Evolutionary conservation across 2,797 vertebrate species (phyloP).

Genomic region (Antrozous pallidus): DNA sequence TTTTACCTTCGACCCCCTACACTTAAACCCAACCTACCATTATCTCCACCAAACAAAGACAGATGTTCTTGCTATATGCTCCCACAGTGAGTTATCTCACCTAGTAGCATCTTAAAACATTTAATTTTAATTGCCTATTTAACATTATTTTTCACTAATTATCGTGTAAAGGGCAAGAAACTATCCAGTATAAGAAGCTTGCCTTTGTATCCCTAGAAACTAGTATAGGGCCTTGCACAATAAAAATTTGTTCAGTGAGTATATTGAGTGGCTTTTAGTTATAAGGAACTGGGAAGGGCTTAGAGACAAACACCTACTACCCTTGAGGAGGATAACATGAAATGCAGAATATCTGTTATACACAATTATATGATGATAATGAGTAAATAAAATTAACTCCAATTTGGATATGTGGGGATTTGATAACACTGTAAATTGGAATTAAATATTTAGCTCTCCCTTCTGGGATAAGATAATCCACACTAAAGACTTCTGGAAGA

Average conservation of each 20-base stretch:
- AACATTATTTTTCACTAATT: neutral
- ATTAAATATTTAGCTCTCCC: slow-evolving; percentile 65
- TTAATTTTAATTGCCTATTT: neutral
- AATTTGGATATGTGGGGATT: slow-evolving; percentile 52
- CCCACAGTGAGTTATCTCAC: neutral
- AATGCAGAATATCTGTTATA: slow-evolving; percentile 43
- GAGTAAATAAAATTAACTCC: slow-evolving; percentile 55
- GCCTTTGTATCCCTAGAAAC: neutral
- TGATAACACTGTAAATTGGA: slow-evolving; percentile 52
- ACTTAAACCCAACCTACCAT: neutral
- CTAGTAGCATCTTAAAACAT: neutral
- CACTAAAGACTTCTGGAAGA: slow-evolving; percentile 59
- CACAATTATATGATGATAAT: slow-evolving; percentile 50
- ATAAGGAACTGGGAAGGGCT: neutral
- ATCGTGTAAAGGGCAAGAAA: neutral
- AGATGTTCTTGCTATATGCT: neutral
- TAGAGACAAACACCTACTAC: neutral
- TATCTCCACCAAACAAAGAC: neutral
- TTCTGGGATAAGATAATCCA: slow-evolving; percentile 52
- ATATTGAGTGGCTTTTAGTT: neutral
- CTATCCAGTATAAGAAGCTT: neutral
- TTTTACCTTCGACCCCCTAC: neutral
- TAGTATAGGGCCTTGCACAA: neutral
- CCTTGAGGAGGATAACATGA: slow-evolving; percentile 31
- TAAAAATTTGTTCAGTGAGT: slow-evolving; percentile 10